These are phyloP conservation scores for Centropristis striata DNA, from an alignment of 2,113 vertebrate genomes.

Conservation along the genomic window DNA sequence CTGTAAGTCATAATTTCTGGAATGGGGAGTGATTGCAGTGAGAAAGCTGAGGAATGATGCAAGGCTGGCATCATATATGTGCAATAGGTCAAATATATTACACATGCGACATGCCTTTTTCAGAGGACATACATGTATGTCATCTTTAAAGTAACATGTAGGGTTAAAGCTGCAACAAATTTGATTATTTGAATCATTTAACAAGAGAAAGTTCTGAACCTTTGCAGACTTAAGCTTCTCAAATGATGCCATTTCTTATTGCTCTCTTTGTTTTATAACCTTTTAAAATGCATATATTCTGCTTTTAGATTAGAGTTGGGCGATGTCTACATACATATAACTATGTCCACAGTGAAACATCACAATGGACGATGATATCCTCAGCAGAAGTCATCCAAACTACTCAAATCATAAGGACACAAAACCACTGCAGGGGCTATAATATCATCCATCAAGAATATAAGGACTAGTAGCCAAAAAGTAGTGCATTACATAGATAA, in stretches of 20 bases:
- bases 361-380: no score
- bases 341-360: no score
- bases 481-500: not conserved
- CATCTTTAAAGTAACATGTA: not conserved
- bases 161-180: not conserved
- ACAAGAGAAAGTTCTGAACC: constrained; percentile 4
- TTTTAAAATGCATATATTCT: not conserved
- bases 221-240: no score
- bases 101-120: not conserved
- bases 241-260: no score
- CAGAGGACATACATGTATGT: not conserved
- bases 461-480: no score
- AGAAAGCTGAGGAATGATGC: constrained; percentile 5
- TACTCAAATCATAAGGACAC: no score
- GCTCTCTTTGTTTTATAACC: not conserved
- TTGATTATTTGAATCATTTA: not conserved
- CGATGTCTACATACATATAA: no score
- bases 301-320: no score
- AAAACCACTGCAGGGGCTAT: no score
- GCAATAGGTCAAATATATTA: constrained; percentile 1
- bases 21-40: constrained; percentile 10
- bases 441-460: no score
- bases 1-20: constrained; percentile 17
- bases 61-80: not conserved
- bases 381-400: no score